Percentiles rank a stretch among this genome's conserved stretches.
These are phyloP conservation scores for Axea sp. DNA, from an alignment of 2,888 invertebrate species.

Conservation along the genomic window DNA sequence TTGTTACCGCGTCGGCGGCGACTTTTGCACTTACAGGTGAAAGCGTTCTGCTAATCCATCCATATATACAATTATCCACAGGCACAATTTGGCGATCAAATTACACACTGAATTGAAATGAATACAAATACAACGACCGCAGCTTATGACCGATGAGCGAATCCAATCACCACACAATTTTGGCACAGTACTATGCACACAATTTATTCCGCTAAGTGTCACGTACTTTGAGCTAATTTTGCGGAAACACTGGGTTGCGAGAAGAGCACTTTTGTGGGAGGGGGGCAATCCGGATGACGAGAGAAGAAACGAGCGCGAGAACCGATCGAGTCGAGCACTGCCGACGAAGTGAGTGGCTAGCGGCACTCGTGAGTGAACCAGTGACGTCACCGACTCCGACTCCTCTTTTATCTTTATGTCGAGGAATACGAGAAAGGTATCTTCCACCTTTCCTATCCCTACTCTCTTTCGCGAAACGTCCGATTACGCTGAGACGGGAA, in stretches of 20 bases:
- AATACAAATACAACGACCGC: too few relatives aligned
- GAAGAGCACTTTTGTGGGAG: slow-evolving; percentile 6
- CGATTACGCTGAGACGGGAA: slow-evolving; percentile 30
- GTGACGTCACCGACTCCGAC: slow-evolving; percentile 73
- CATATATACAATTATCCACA: slow-evolving; percentile 67
- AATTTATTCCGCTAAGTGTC: not conserved
- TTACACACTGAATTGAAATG: not conserved
- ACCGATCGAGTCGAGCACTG: slow-evolving; percentile 73
- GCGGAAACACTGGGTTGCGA: slow-evolving; percentile 6
- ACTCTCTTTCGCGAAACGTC: slow-evolving; percentile 55
- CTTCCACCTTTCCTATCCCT: slow-evolving; percentile 61
- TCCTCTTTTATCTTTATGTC: slow-evolving; percentile 59
- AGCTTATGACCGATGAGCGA: too few relatives aligned
- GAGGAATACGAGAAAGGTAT: slow-evolving; percentile 63
- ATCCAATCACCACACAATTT: slow-evolving; percentile 37
- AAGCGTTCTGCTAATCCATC: slow-evolving; percentile 66
- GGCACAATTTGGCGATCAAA: slow-evolving; percentile 32
- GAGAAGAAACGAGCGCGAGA: slow-evolving; percentile 63
- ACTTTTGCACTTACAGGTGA: slow-evolving; percentile 59
- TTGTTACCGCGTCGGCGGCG: not conserved
- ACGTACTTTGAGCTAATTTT: not conserved
- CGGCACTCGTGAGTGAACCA: slow-evolving; percentile 73
- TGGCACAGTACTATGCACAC: slow-evolving; percentile 11
- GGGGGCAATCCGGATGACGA: slow-evolving; percentile 15
- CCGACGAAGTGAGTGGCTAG: slow-evolving; percentile 76